Percentiles rank a stretch among this genome's conserved stretches.
Evolutionary conservation across 2,888 invertebrate species (phyloP).

Genomic region (Oxytorus armatus): DNA sequence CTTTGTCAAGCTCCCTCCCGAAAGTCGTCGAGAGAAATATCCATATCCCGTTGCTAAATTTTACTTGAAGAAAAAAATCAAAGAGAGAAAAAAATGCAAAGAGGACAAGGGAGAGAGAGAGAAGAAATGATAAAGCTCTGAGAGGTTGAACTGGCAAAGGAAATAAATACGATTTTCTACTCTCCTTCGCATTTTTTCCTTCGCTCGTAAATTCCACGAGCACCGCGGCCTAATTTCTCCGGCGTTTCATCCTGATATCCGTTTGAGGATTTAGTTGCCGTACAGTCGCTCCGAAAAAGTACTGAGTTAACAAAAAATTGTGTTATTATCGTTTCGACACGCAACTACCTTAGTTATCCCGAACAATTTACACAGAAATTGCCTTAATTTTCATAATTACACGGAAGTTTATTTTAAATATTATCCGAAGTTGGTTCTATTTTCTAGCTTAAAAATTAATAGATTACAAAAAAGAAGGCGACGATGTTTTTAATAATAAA

Average conservation of each 20-base stretch:
- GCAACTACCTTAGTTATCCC: not conserved
- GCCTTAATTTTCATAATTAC: too few relatives aligned
- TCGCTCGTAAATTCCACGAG: conserved; percentile 38
- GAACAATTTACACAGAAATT: too few relatives aligned
- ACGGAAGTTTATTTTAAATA: too few relatives aligned
- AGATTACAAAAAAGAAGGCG: too few relatives aligned
- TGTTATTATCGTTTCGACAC: not conserved
- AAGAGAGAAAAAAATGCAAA: conserved; percentile 4
- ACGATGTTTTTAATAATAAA: too few relatives aligned
- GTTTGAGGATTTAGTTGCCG: conserved; percentile 14
- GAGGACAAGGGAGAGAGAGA: not conserved
- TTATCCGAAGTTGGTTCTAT: too few relatives aligned
- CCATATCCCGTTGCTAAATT: conserved; percentile 34
- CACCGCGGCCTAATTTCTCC: conserved; percentile 37
- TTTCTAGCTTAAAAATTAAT: too few relatives aligned
- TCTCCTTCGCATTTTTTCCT: conserved; percentile 12
- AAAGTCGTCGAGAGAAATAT: conserved; percentile 41
- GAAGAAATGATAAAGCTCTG: conserved; percentile 21
- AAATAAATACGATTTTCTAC: conserved; percentile 29
- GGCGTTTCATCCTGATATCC: conserved; percentile 16
- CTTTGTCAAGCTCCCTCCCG: conserved; percentile 17
- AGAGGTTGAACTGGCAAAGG: conserved; percentile 51
- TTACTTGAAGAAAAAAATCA: conserved; percentile 7
- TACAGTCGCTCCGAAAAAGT: conserved; percentile 6
- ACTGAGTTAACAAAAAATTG: not conserved